A percentile compares a stretch with the other conserved stretches of the same genome.
Conservation (phyloP, 2,797 vertebrate species). For the Brotula barbata region DNA sequence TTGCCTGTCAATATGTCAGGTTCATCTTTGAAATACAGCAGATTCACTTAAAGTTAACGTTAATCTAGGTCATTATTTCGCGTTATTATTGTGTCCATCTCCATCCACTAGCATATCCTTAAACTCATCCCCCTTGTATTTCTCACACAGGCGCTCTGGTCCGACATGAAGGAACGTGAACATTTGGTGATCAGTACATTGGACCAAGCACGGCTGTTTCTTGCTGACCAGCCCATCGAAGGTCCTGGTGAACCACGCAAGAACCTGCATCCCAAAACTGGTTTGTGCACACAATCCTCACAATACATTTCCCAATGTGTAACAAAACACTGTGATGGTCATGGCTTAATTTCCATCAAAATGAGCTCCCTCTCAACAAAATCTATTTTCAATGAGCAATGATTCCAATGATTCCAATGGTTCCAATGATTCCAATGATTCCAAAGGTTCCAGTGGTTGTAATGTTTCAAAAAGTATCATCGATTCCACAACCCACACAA, state of each 20-base stretch:
- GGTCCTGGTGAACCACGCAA: slow-evolving; percentile 93
- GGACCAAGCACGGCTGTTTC: slow-evolving; percentile 91
- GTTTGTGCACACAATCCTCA: slow-evolving; percentile 62
- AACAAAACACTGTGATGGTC: no score
- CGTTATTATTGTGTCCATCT: slow-evolving; percentile 15
- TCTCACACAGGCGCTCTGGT: slow-evolving; percentile 80
- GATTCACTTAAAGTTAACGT: slow-evolving; percentile 54
- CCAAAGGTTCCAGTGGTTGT: no score
- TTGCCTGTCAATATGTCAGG: not conserved
- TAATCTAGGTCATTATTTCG: slow-evolving; percentile 5
- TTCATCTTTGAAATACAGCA: no score
- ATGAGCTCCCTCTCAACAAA: no score
- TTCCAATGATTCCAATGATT: no score
- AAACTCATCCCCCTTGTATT: no score
- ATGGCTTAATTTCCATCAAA: no score
- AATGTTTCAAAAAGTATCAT: no score
- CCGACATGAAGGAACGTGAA: slow-evolving; percentile 91
- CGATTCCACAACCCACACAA: no score
- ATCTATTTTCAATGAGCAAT: no score
- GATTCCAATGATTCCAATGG: no score
- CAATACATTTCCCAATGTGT: not conserved
- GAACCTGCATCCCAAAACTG: slow-evolving; percentile 88
- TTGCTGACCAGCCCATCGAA: slow-evolving; percentile 96
- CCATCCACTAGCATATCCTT: not conserved
- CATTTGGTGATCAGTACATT: slow-evolving; percentile 85